Base-by-base conservation (phyloP, 2,888 invertebrate genomes). In the Acleris emargana region DNA sequence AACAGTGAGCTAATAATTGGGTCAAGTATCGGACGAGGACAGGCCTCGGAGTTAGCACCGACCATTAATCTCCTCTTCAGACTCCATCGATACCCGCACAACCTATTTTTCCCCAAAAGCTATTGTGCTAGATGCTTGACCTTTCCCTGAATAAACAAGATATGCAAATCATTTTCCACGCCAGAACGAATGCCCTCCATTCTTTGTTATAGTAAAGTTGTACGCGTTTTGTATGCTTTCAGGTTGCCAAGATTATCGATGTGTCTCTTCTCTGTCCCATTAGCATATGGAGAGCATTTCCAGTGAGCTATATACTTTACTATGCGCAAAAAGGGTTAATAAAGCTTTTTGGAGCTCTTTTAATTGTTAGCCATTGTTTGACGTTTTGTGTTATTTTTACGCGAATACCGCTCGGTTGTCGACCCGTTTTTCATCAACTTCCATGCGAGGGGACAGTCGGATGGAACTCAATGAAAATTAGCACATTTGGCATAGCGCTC, bases 11-110 rank as follows among this genome's bases (percentile, higher is more conserved):
- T 73, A 75, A 72, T 81, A 89, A 86, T 78, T 89, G 74, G 90
- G 91, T 90, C 89, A 90, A 89, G 88, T 82, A 87, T 82, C 78
- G 75, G 80, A 74, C 79, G 86, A 88, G 87, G 88, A 84, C 85
- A 81, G 42, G 43, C 38, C 64, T 51, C 62, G 52, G 32, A 53
- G 61, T 52, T 42, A 57, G 55, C 50, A 16, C 84, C 77, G 69
- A 69, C 73, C 82, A 86, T 88, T 86, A 87, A 89, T 89, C 87
- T 86, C 73, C 76, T 72, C 73, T 74, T 47, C 28, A 47, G 51
- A 20, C 76, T 80, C 76, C 77, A 78, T 81, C 78, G 77, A 80
- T 77, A 78, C 72, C 76, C 78, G 43, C 76, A 76, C 73, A 80
- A 76, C 79, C 78, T 80, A 81, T 78, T 81, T 81, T 74, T 69